Evolutionary conservation across 2,888 invertebrate genomes (phyloP).

Genomic region (Eretmocerus hayati): DNA sequence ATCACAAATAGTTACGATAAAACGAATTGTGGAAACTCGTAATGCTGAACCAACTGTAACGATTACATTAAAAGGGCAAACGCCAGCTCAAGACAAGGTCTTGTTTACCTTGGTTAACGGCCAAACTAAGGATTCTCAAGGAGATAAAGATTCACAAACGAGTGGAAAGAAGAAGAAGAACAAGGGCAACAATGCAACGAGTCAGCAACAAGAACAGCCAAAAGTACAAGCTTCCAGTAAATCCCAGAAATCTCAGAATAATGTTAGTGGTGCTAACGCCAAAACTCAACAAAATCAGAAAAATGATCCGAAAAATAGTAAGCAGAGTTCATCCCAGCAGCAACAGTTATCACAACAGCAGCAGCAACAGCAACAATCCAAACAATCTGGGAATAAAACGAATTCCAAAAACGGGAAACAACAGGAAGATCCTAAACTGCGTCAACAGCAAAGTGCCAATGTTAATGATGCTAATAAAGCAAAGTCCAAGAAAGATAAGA

Average conservation of each 20-base stretch:
- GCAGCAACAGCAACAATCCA: constrained; percentile 24
- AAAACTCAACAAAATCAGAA: constrained; percentile 26
- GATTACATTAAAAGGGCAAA: constrained; percentile 67
- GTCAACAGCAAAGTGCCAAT: constrained; percentile 26
- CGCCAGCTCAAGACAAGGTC: constrained; percentile 66
- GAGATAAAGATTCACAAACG: constrained; percentile 30
- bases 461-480: constrained; percentile 29
- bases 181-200: constrained; percentile 29
- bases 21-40: constrained; percentile 61
- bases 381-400: constrained; percentile 19
- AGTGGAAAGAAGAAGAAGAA: constrained; percentile 40
- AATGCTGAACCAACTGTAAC: constrained; percentile 66
- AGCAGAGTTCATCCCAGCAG: constrained; percentile 30
- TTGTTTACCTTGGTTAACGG: constrained; percentile 65
- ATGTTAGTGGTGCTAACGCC: constrained; percentile 12
- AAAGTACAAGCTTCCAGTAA: constrained; percentile 22
- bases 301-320: constrained; percentile 29
- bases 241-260: constrained; percentile 26
- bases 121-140: constrained; percentile 42
- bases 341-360: constrained; percentile 24
- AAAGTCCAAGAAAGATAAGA: constrained; percentile 42
- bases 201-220: constrained; percentile 27
- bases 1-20: constrained; percentile 58
- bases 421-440: constrained; percentile 27
- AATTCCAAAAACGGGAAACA: constrained; percentile 27